phyloP scores from a whole-genome alignment of 2,888 invertebrate genomes.

The Xestia xanthographa region DNA sequence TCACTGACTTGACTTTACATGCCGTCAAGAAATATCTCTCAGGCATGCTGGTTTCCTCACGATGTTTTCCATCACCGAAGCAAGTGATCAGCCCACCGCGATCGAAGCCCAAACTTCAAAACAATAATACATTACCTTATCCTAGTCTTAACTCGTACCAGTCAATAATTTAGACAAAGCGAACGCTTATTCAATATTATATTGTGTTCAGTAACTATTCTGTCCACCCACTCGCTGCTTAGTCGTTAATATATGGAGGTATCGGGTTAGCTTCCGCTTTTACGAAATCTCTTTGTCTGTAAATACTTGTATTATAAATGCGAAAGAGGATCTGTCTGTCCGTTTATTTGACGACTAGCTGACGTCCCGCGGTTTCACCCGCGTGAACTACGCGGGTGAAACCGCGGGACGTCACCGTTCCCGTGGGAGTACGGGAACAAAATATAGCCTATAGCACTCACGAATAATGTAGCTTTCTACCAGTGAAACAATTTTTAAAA shows the following conservation, averaged over 20 bases:
- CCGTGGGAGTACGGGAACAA: no score
- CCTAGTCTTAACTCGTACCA: background rate
- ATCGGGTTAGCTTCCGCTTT: constrained; percentile 17
- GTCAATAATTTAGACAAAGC: constrained; percentile 3
- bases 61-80: no score
- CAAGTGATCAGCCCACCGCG: background rate
- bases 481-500: no score
- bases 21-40: no score
- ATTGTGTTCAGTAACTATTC: constrained; percentile 14
- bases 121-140: background rate
- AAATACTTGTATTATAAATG: background rate
- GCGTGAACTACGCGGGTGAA: no score
- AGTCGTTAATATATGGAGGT: constrained; percentile 12
- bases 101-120: background rate
- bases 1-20: no score
- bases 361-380: no score
- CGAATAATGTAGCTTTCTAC: no score
- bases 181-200: constrained; percentile 13
- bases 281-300: constrained; percentile 5
- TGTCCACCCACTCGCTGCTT: constrained; percentile 10
- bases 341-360: background rate
- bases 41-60: no score
- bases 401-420: no score
- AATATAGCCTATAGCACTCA: no score
- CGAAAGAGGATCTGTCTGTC: background rate